Conservation (phyloP, 2,888 invertebrate genomes). For the Thumatha senex region DNA sequence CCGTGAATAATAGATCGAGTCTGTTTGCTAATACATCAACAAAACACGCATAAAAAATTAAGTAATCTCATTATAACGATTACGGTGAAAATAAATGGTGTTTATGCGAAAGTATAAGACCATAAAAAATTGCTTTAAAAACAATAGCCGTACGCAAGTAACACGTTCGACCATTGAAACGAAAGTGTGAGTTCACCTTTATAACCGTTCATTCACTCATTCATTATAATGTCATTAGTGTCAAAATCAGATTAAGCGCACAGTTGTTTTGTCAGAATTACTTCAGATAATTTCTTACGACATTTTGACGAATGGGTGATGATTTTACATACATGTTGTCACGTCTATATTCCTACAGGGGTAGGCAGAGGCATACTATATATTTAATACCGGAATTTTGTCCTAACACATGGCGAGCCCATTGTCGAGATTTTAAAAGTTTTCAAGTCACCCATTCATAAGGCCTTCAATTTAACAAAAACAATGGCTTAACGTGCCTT, state of each 20-base stretch:
- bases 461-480: too few species aligned
- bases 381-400: too few species aligned
- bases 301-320: too few species aligned
- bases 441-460: too few species aligned
- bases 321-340: too few species aligned
- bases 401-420: too few species aligned
- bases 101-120: neutral
- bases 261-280: neutral
- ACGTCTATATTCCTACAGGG: too few species aligned
- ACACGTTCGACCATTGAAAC: neutral
- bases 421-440: too few species aligned
- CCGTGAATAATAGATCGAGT: neutral
- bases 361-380: too few species aligned
- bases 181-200: neutral
- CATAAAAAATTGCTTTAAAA: neutral
- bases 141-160: neutral
- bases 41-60: neutral
- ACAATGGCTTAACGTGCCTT: too few species aligned
- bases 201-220: neutral
- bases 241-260: neutral
- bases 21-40: neutral
- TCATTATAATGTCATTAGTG: slow-evolving; percentile 3
- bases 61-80: neutral
- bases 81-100: neutral
- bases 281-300: neutral